Base-by-base conservation (phyloP, 2,113 vertebrate genomes). In the Tautogolabrus adspersus region DNA sequence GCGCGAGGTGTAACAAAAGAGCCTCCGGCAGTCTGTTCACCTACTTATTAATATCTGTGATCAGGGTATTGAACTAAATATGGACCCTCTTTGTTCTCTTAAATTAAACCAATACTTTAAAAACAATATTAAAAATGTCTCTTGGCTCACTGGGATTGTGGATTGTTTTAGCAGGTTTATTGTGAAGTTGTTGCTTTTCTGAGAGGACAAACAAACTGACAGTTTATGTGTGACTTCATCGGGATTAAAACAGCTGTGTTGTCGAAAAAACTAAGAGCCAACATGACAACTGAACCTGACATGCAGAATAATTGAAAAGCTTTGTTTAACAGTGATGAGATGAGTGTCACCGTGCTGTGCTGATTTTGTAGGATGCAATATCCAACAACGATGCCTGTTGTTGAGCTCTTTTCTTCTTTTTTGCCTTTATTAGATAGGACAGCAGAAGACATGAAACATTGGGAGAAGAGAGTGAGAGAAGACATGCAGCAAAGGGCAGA, bases 11-110 rank as follows among this genome's bases (percentile, higher is more conserved):
- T 63, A 54, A 83, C 55, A 72, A 71, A 82, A 84, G 76, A 55
- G 67, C 81, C 75, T 61, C 21, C 11, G 57, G 83, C 71, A 69
- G 44, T 81, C 61, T 79, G 19, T 72, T 83, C 77, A 72, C 68
- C 73, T 46, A 67, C 63, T 85, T 82, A 62, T 81, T 78, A 77
- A 80, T 77, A 84, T 79, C 67, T 79, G 38, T 65, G 72, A 85
- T 83, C 69, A 44, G 38, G 22, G 70, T 68, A n/a, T 72, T 52
- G 10, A 13, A 23, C 49, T 70, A 34, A 86, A 79, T 75, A 60
- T 46, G 26, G 51, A 22, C 38, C 49, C 57, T 37, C 44, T 65
- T 71, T 81, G 38, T 54, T 75, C 66, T 76, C 30, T 1, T 6
- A 54, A 60, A 60, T 52, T 18, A 38, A 21, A 40, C 46, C 46